Evolutionary conservation across 2,113 vertebrate species (phyloP).

Genomic region (Seriola dumerili): DNA sequence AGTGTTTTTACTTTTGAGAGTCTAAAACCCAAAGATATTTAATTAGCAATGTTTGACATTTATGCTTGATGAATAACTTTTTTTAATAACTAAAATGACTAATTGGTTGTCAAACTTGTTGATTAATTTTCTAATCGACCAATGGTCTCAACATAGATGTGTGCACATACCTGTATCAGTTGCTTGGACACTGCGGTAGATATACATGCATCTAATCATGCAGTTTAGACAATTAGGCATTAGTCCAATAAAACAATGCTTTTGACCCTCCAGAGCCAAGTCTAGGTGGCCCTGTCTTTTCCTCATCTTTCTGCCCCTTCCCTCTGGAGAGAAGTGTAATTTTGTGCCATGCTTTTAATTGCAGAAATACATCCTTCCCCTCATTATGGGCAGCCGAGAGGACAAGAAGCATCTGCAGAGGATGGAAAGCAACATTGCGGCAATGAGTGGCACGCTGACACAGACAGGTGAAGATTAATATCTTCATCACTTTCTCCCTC

Average conservation of each 20-base stretch:
- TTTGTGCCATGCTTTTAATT: conserved; percentile 86
- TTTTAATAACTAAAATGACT: background rate
- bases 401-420: conserved; percentile 98
- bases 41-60: conserved; percentile 1
- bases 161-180: conserved; percentile 16
- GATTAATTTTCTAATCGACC: conserved; percentile 17
- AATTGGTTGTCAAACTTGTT: conserved; percentile 21
- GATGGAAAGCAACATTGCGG: conserved; percentile 94
- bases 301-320: conserved; percentile 65
- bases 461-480: conserved; percentile 99
- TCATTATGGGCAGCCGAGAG: conserved; percentile 95
- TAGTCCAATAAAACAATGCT: conserved; percentile 64
- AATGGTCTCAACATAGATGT: conserved; percentile 35
- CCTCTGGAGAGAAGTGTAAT: conserved; percentile 80
- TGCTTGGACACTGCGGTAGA: background rate
- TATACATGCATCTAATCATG: conserved; percentile 35
- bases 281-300: conserved; percentile 57
- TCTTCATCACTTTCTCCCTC: conserved; percentile 94
- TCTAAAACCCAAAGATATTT: background rate
- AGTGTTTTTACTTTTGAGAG: background rate
- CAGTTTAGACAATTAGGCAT: conserved; percentile 56
- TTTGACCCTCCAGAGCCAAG: conserved; percentile 50
- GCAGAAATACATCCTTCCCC: conserved; percentile 98
- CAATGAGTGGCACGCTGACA: conserved; percentile 99
- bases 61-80: conserved; percentile 5